Evolutionary conservation across 2,113 vertebrate genomes (phyloP).

Genomic region (Rhombomys opimus): DNA sequence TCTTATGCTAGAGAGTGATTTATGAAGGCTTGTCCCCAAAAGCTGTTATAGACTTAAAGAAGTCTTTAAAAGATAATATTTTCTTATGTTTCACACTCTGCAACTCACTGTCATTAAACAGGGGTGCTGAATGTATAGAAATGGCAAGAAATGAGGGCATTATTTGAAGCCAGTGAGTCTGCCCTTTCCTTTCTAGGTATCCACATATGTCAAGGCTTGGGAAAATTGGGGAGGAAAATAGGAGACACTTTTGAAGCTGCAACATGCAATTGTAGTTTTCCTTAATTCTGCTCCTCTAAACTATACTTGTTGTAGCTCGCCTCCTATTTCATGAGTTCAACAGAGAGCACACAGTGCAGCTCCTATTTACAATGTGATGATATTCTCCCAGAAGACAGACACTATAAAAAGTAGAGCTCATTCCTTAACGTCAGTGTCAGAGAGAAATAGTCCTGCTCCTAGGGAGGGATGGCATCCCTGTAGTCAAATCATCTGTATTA

Average conservation of each 20-base stretch:
- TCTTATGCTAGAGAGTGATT: not conserved
- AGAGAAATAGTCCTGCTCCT: not conserved
- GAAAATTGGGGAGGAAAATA: not conserved
- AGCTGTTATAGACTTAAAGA: not conserved
- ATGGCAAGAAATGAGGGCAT: not conserved
- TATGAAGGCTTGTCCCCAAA: not conserved
- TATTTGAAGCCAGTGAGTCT: not conserved
- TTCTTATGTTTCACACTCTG: not conserved
- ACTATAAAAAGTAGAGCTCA: not conserved
- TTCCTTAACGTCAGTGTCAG: not conserved
- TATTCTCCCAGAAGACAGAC: not conserved
- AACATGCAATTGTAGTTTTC: not conserved
- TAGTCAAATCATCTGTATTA: not conserved
- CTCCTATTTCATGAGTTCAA: not conserved
- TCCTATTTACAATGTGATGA: not conserved
- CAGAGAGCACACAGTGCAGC: not conserved
- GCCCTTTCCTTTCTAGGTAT: not conserved
- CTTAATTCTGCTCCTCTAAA: not conserved
- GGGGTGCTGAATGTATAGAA: not conserved
- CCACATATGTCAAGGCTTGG: not conserved
- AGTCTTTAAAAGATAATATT: not conserved
- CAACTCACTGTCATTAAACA: not conserved
- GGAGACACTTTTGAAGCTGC: not conserved
- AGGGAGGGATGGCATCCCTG: not conserved
- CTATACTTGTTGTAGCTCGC: not conserved